A percentile compares a stretch with the other conserved stretches of the same genome.
Conservation (phyloP, 1,140 invertebrate species). For the Oscheius sp. region DNA sequence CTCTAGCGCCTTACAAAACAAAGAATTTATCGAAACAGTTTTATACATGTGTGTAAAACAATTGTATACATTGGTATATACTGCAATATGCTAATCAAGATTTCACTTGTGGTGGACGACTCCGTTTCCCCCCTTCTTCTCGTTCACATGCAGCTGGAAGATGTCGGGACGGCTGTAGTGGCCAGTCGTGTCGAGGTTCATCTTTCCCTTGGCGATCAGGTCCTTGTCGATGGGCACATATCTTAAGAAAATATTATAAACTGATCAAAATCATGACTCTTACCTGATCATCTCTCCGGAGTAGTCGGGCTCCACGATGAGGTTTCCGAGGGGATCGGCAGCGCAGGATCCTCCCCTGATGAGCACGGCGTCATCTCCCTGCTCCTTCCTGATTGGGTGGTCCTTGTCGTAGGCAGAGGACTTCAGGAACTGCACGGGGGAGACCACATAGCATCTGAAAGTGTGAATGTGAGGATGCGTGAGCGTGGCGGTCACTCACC, state of each 20-base stretch:
- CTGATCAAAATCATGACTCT: neutral
- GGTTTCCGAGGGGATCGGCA: conserved; percentile 47
- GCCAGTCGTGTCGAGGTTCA: conserved; percentile 52
- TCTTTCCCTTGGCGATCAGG: conserved; percentile 47
- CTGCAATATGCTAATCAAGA: too few relatives aligned
- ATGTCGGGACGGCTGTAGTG: conserved; percentile 54
- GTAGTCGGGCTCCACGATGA: conserved; percentile 51
- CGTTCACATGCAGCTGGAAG: conserved; percentile 49
- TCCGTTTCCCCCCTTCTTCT: too few relatives aligned
- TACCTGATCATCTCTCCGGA: conserved; percentile 33
- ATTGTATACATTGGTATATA: too few relatives aligned
- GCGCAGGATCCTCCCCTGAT: conserved; percentile 55
- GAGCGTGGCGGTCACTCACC: too few relatives aligned
- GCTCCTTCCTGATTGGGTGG: conserved; percentile 33
- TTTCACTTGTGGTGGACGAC: too few relatives aligned
- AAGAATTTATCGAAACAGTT: too few relatives aligned
- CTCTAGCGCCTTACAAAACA: too few relatives aligned
- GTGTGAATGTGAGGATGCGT: too few relatives aligned
- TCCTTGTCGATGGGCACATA: conserved; percentile 47
- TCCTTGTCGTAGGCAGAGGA: conserved; percentile 37
- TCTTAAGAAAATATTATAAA: neutral
- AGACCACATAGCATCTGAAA: conserved; percentile 51
- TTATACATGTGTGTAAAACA: too few relatives aligned
- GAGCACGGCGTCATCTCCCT: conserved; percentile 32
- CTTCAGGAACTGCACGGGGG: conserved; percentile 49